Percentiles rank a stretch among this genome's conserved stretches.
These are phyloP conservation scores for Aphelenchoides fujianensis DNA, from an alignment of 1,140 invertebrate genomes.

Conservation along the genomic window DNA sequence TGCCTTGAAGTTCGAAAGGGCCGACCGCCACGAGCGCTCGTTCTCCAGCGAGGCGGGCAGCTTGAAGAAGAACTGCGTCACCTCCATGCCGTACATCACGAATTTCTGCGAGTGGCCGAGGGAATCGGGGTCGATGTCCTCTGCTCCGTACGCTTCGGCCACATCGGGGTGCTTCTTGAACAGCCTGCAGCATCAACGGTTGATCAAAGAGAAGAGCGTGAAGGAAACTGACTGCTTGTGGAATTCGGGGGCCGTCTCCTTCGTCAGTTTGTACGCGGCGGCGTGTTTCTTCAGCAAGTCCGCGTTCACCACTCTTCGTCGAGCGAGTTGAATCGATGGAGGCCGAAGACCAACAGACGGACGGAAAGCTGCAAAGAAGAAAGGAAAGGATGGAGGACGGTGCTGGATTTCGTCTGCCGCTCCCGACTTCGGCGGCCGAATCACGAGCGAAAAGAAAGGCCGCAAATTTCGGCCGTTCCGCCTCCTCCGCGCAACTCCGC, in stretches of 20 bases:
- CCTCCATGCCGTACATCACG: slow-evolving; percentile 27
- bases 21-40: slow-evolving; percentile 30
- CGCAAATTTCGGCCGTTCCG: too few relatives aligned
- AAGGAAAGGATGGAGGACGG: too few relatives aligned
- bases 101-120: slow-evolving; percentile 31
- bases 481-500: too few relatives aligned
- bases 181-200: slow-evolving; percentile 31
- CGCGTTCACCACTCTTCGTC: slow-evolving; percentile 10
- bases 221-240: slow-evolving; percentile 39
- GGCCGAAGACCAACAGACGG: too few relatives aligned
- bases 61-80: slow-evolving; percentile 37
- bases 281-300: slow-evolving; percentile 21
- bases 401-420: too few relatives aligned
- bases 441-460: too few relatives aligned
- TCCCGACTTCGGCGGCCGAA: too few relatives aligned
- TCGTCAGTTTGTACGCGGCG: slow-evolving; percentile 32
- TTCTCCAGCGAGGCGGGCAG: slow-evolving; percentile 22
- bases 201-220: neutral
- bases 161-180: slow-evolving; percentile 36
- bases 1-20: slow-evolving; percentile 34
- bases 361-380: too few relatives aligned
- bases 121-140: slow-evolving; percentile 34
- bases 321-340: too few relatives aligned
- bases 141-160: slow-evolving; percentile 35
- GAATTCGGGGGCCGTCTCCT: slow-evolving; percentile 37